phyloP scores from a whole-genome alignment of 2,113 vertebrate species.

The Eolophus roseicapilla region DNA sequence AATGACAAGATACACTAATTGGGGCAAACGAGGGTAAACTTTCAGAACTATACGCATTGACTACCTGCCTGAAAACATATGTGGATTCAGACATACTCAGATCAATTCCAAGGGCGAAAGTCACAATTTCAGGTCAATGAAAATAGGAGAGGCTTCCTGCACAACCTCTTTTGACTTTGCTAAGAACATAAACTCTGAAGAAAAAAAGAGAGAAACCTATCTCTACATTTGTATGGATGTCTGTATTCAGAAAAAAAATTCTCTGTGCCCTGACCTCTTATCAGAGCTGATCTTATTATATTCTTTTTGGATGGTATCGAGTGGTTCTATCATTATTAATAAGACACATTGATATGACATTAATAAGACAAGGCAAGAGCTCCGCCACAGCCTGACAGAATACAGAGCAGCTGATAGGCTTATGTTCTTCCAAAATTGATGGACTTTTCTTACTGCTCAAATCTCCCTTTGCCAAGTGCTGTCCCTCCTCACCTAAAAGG shows the following conservation, averaged over 20 bases:
- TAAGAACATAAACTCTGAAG: background rate
- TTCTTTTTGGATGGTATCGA: background rate
- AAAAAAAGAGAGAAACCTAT: background rate
- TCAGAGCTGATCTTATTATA: background rate
- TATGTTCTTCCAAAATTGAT: background rate
- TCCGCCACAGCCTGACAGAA: background rate
- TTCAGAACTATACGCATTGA: background rate
- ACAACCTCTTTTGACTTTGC: background rate
- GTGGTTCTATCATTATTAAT: conserved; percentile 33
- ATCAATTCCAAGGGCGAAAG: background rate
- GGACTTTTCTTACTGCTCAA: background rate
- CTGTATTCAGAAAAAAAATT: background rate
- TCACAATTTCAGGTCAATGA: background rate
- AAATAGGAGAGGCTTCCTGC: background rate
- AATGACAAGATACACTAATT: background rate
- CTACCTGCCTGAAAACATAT: background rate
- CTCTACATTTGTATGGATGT: background rate
- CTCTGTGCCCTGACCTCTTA: background rate
- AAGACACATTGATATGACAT: conserved; percentile 27
- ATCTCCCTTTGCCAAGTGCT: background rate
- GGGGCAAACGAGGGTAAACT: background rate
- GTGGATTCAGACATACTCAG: background rate
- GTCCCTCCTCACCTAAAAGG: background rate
- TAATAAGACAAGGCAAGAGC: conserved; percentile 7
- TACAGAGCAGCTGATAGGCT: background rate